Base-by-base conservation (phyloP, 53 echinoderm and acorn worm species). In the Holothuria scabra region DNA sequence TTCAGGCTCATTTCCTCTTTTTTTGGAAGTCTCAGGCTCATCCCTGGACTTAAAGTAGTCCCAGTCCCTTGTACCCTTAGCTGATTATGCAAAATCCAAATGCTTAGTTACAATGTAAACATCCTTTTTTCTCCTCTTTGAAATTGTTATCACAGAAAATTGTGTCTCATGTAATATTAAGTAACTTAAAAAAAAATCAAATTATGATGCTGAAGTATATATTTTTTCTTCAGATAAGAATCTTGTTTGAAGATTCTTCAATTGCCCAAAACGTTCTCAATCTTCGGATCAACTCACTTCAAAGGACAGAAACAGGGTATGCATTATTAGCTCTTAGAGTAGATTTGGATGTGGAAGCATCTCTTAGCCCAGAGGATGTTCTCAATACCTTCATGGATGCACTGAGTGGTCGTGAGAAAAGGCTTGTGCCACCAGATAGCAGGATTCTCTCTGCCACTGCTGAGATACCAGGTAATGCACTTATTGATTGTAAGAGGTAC, bases 401-500 rank as follows among this genome's bases (percentile, higher is more conserved):
- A 18, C 21, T 78, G 78, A 78, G 78, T 33, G 78, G 78, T 32
- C 78, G 78, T 57, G 58, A 78, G 32, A 78, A 58, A 4, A 24
- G 32, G 11, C 59, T 78, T 26, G 59, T 78, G 28, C 33, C 58
- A 21, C 78, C 78, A 1, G 78, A 78, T 56, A 78, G 78, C 58
- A 78, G 46, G 59, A 56, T 78, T 20, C 34, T 78, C 24, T 78
- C 78, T 57, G 56, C 21, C 26, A 78, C 78, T 28, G 56, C 78
- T 5, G 56, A 78, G 30, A 56, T 78, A 52, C 78, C 78, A 56
- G 78, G 78, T 78, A 64, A 3, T 64, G 14, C 59, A 28, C 52
- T 6, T 69, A 18, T 52, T 44, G n/a, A n/a, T n/a, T n/a, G n/a
- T n/a, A n/a, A n/a, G n/a, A n/a, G n/a, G n/a, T n/a, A n/a, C n/a